Conservation (phyloP, 2,113 vertebrate genomes). For the Campylomormyrus numenius region DNA sequence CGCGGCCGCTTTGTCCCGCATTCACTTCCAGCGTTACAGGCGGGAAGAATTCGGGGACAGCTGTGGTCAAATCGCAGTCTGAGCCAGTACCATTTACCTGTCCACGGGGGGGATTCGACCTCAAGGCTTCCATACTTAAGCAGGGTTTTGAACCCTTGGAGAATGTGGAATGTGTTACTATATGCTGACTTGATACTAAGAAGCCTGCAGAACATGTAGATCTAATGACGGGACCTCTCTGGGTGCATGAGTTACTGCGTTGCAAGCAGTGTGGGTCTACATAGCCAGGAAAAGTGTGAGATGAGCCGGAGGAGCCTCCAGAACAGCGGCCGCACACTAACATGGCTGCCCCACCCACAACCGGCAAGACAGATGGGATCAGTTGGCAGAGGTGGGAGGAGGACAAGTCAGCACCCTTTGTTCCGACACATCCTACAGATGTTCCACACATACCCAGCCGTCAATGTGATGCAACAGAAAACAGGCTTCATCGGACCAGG, state of each 20-base stretch:
- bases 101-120: not conserved
- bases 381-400: not conserved
- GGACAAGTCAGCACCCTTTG: not conserved
- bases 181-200: not conserved
- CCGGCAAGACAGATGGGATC: not conserved
- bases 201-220: not conserved
- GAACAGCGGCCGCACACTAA: not conserved
- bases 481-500: not conserved
- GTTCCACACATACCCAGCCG: not conserved
- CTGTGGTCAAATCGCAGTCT: not conserved
- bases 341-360: not conserved
- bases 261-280: not conserved
- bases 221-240: not conserved
- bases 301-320: too few relatives aligned
- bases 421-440: not conserved
- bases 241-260: not conserved
- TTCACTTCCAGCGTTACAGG: not conserved
- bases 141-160: not conserved
- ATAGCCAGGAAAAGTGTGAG: not conserved
- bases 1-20: not conserved
- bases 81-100: not conserved
- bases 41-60: not conserved
- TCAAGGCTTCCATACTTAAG: not conserved
- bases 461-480: not conserved
- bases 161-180: not conserved